phyloP scores from a whole-genome alignment of 2,888 invertebrate species.

The Rotaria sp. region DNA sequence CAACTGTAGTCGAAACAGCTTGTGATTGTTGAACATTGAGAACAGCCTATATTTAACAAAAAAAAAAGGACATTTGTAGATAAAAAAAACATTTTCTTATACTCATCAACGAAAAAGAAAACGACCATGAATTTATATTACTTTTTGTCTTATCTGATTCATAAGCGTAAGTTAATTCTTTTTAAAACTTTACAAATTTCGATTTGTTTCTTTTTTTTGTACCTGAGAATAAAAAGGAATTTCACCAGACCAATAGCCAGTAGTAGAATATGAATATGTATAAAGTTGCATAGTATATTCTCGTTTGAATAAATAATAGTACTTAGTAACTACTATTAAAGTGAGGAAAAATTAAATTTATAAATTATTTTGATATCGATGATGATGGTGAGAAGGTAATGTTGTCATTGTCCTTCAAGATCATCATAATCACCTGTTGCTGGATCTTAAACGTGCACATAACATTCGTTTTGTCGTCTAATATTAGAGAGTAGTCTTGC shows the following conservation, averaged over 20 bases:
- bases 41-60: background rate
- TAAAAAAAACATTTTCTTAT: too few species aligned
- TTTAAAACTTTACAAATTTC: too few species aligned
- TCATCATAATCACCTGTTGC: slow-evolving; percentile 16
- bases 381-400: background rate
- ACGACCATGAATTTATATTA: background rate
- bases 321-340: background rate
- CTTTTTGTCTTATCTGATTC: background rate
- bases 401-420: background rate
- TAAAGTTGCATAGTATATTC: background rate
- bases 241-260: background rate
- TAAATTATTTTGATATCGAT: background rate
- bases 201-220: background rate
- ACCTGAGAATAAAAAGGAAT: background rate
- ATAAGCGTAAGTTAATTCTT: too few species aligned
- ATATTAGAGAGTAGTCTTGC: slow-evolving; percentile 1
- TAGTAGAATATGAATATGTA: background rate
- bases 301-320: slow-evolving; percentile 1
- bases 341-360: slow-evolving; percentile 7
- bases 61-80: background rate
- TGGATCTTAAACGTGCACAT: slow-evolving; percentile 9
- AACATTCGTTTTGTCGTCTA: background rate
- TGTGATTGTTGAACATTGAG: background rate
- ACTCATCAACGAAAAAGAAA: background rate
- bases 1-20: background rate